A percentile compares a stretch with the other conserved stretches of the same genome.
Evolutionary conservation across 2,888 invertebrate genomes (phyloP).

Genomic region (Gastracanthus pulcherrimus): DNA sequence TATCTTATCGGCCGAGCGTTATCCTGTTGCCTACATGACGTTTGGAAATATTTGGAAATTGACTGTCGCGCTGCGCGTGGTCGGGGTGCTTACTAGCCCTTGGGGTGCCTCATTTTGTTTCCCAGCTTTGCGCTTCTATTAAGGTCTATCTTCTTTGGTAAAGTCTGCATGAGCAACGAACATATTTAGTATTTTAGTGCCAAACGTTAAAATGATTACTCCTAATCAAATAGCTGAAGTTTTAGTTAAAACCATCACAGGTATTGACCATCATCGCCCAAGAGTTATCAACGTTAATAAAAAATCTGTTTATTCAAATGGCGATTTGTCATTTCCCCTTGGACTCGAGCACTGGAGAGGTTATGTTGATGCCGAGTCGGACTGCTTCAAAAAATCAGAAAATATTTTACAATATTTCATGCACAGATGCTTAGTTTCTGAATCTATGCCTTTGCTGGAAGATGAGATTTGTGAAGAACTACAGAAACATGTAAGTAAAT

Average conservation of each 20-base stretch:
- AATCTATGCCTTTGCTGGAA: constrained; percentile 65
- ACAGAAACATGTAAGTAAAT: constrained; percentile 28
- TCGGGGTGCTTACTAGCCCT: no score
- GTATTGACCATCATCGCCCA: constrained; percentile 36
- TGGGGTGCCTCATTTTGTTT: no score
- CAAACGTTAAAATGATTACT: constrained; percentile 22
- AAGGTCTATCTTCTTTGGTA: no score
- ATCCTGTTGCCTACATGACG: no score
- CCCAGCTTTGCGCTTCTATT: no score
- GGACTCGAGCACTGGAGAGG: constrained; percentile 81
- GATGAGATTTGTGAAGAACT: constrained; percentile 2
- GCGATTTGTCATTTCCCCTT: constrained; percentile 84
- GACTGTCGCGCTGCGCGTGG: no score
- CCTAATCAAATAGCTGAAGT: constrained; percentile 40
- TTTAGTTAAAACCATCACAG: constrained; percentile 23
- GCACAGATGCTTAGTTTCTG: constrained; percentile 60
- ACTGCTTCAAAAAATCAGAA: constrained; percentile 53
- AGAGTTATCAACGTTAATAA: constrained; percentile 80
- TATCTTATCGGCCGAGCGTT: no score
- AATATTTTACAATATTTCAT: constrained; percentile 70
- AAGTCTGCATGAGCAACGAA: no score
- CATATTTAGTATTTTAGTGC: no score
- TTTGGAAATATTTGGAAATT: no score
- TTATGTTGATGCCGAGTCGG: constrained; percentile 64
- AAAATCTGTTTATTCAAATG: constrained; percentile 78